Percentiles rank a stretch among this genome's conserved stretches.
Conservation (phyloP, 2,888 invertebrate species). For the Toxonevra muliebris region DNA sequence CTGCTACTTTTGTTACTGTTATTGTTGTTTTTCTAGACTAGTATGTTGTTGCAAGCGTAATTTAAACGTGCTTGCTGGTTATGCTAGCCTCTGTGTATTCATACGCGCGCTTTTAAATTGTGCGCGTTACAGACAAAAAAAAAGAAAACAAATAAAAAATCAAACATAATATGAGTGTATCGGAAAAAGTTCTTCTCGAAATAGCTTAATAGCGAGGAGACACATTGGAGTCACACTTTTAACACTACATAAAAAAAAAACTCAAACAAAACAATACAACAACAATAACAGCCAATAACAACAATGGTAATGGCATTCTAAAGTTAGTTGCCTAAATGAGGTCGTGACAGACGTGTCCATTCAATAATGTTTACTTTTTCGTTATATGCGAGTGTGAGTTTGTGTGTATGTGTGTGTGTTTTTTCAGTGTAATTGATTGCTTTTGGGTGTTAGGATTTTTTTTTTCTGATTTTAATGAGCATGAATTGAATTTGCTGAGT, state of each 20-base stretch:
- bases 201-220: not conserved
- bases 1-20: too few species aligned
- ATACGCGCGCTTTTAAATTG: not conserved
- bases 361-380: constrained; percentile 37
- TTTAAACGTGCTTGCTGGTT: not conserved
- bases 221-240: constrained; percentile 7
- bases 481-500: too few species aligned
- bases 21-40: not conserved
- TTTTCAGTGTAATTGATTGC: constrained; percentile 2
- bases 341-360: constrained; percentile 44
- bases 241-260: constrained; percentile 2
- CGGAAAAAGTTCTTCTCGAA: not conserved
- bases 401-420: not conserved
- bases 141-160: not conserved
- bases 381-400: not conserved
- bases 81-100: not conserved
- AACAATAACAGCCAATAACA: not conserved
- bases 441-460: not conserved
- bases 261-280: not conserved
- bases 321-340: constrained; percentile 18
- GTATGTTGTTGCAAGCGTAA: not conserved
- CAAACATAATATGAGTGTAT: not conserved
- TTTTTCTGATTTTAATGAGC: too few species aligned
- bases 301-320: not conserved
- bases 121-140: not conserved